Evolutionary conservation across 2,113 vertebrate species (phyloP).

Genomic region (Plecturocebus donacophilus): DNA sequence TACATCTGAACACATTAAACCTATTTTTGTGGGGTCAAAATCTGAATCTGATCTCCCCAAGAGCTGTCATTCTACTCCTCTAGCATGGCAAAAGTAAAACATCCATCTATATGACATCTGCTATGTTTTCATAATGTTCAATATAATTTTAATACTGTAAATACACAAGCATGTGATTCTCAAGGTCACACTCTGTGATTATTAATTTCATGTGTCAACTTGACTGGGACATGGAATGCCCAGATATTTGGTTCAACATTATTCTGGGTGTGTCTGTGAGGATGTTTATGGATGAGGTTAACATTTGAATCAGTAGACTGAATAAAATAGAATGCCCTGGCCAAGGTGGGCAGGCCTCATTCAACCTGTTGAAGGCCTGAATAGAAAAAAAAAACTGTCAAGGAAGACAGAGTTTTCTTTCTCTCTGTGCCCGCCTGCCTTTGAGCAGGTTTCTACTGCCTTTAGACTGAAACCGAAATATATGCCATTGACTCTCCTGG

Average conservation of each 20-base stretch:
- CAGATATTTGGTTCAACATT: background rate
- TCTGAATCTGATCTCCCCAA: background rate
- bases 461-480: background rate
- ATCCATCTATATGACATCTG: background rate
- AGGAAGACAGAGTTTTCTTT: background rate
- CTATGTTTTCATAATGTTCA: background rate
- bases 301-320: background rate
- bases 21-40: background rate
- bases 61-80: background rate
- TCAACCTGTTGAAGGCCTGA: background rate
- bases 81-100: background rate
- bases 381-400: background rate
- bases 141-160: background rate
- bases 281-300: background rate
- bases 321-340: background rate
- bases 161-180: background rate
- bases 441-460: background rate
- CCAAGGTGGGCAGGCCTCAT: background rate
- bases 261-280: background rate
- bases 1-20: background rate
- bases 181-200: background rate
- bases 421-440: background rate
- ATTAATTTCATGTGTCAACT: background rate
- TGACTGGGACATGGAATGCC: background rate
- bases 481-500: background rate